Evolutionary conservation across 2,888 invertebrate species (phyloP), one percentile per base, ranked within the genome.

Genomic region (Ormyrus pomaceus): DNA sequence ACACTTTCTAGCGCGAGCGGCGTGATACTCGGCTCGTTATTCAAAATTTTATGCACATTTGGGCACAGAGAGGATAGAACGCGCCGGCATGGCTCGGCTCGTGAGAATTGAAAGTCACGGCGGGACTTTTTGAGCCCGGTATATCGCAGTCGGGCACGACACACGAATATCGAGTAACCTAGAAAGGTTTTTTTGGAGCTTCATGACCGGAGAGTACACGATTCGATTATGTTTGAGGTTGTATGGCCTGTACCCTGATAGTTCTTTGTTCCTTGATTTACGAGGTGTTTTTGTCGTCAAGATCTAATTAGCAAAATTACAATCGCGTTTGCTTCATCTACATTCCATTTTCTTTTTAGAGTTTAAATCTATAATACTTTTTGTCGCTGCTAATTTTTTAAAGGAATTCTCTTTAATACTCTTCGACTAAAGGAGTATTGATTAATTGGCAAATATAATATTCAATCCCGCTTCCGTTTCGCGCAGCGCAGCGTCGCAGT

Each of bases 41-140:
- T 80, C 80, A 77, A 80, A 77, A 80, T 80, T 77, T 73, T 58
- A 73, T 80, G 69, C 77, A 77, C 80, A 80, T 64, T 62, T 69
- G 55, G 51, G 11, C 19, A 10, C 45, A 56, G 34, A 62, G n/a
- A 34, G 34, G 34, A 34, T 34, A 34, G 34, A 34, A 4, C 34
- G 34, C 48, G 68, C 5, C 13, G 11, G 50, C 8, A 51, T 50
- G 7, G 34, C 34, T 34, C n/a, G 13, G 48, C 65, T 74, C 80
- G 69, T 73, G 77, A 80, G 77, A 80, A 80, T 74, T 59, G 80
- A 80, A 77, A 80, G 80, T 77, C 80, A 80, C 68, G 77, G 58
- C 68, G 75, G 51, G 70, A 70, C 51, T 77, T 64, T 34, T 61
- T 64, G 69, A 62, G 76, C 51, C 68, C 8, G 19, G 66, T 46